Evolutionary conservation across 2,113 vertebrate species (phyloP), one percentile per base, ranked within the genome.

Genomic region (Notechis scutatus): DNA sequence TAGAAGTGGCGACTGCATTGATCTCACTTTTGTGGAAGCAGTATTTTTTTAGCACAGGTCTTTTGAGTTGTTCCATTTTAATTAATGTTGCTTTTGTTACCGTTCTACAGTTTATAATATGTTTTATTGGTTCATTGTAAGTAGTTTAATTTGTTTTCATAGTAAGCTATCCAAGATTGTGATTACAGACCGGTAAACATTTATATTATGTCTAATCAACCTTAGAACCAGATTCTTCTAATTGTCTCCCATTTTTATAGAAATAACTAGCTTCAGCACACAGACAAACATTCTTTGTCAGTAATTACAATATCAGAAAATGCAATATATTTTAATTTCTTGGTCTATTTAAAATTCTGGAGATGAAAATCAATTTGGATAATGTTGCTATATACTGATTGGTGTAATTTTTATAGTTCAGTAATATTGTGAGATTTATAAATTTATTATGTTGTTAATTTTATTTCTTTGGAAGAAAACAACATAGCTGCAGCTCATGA

Each of bases 401-500:
- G n/a, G 34, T 56, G 55, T 18, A n/a, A 1, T 57, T 64, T 94
- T 26, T 56, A 12, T 85, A 59, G 5, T 91, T 93, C 85, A 94
- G 42, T 45, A 93, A 54, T 10, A 88, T 91, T 10, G 69, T 95
- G 90, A 89, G 20, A 0, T 45, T 2, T 91, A 15, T 85, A 93
- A 24, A 93, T 96, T 93, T 29, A 87, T 34, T 29, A 87, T 34
- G 92, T 94, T 29, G 89, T 92, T 64, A 12, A 14, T 92, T 59
- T 90, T 54, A 34, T 93, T 95, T 96, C 92, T 85, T 34, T 4
- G 90, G 2, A 96, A 99, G 99, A 99, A 97, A 98, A 98, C 87
- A 99, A 97, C 93, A 99, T 99, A 95, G 97, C 98, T 56, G 98
- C 98, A 94, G 99, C 99, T 34, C 99, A 99, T 87, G 99, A 99